Percentiles rank a stretch among this genome's conserved stretches.
These are phyloP conservation scores for Lethenteron camtschaticum DNA, from an alignment of 2,113 vertebrate genomes.

Conservation along the genomic window DNA sequence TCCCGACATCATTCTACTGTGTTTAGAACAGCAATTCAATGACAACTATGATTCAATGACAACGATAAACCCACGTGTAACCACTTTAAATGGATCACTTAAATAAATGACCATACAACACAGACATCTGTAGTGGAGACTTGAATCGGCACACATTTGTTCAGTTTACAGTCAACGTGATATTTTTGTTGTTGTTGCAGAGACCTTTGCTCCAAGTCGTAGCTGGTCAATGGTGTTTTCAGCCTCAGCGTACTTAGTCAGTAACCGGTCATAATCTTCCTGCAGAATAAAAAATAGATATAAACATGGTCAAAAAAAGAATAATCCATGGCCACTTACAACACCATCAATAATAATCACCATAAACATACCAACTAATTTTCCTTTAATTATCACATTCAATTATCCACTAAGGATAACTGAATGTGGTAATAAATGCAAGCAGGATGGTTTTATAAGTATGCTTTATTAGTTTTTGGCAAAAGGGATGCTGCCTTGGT, in stretches of 20 bases:
- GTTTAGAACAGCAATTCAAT: too few species aligned
- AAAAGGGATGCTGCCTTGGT: too few species aligned
- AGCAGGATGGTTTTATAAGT: neutral
- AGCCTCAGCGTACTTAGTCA: slow-evolving; percentile 22
- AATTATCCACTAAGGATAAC: neutral
- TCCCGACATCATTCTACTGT: too few species aligned
- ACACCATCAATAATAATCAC: neutral
- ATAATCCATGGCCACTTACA: too few species aligned
- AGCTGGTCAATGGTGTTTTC: slow-evolving; percentile 24
- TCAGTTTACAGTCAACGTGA: neutral
- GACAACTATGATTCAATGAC: too few species aligned
- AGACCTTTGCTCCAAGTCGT: slow-evolving; percentile 21
- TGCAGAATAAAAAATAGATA: slow-evolving; percentile 12
- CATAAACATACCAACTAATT: neutral
- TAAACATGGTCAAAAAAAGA: neutral
- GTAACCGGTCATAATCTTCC: slow-evolving; percentile 28
- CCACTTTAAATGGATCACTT: too few species aligned
- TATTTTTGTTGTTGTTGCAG: slow-evolving; percentile 7
- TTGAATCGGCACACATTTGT: too few species aligned
- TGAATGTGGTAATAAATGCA: neutral
- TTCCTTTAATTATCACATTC: neutral
- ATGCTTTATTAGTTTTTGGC: neutral
- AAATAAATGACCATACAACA: too few species aligned
- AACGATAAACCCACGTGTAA: too few species aligned
- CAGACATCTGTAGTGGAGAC: too few species aligned